phyloP scores from a whole-genome alignment of 2,113 vertebrate genomes.

The Labrus mixtus region DNA sequence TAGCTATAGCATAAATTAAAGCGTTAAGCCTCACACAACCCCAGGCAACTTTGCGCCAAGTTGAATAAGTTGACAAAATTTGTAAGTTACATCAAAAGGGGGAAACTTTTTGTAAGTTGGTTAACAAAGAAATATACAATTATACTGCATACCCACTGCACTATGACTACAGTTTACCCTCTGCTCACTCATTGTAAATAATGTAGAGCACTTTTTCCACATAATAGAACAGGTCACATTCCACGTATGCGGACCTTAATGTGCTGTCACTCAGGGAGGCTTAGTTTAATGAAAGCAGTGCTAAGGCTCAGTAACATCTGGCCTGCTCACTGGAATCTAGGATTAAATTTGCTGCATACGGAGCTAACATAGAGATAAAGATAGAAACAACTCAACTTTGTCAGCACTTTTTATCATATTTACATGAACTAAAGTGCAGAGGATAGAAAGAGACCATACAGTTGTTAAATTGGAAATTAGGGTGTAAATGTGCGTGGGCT shows the following conservation, averaged over 20 bases:
- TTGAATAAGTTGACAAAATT: no score
- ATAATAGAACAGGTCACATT: constrained; percentile 12
- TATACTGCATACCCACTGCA: no score
- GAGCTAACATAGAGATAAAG: constrained; percentile 15
- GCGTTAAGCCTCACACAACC: no score
- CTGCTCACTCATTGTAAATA: background rate
- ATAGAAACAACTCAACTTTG: constrained; percentile 7
- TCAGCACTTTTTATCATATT: background rate
- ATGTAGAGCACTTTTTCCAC: no score
- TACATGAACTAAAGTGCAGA: background rate
- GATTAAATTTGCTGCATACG: constrained; percentile 30
- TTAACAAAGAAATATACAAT: no score
- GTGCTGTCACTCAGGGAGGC: constrained; percentile 15
- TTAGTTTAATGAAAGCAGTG: constrained; percentile 42
- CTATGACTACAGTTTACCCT: constrained; percentile 11
- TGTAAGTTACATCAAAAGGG: no score
- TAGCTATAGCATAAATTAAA: no score
- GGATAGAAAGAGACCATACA: background rate
- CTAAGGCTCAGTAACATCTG: constrained; percentile 49
- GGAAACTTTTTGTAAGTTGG: no score
- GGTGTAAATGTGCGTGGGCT: background rate
- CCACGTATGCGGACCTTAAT: constrained; percentile 10
- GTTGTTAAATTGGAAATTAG: background rate
- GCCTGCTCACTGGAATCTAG: constrained; percentile 41
- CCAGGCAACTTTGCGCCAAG: no score